Evolutionary conservation across 2,888 invertebrate genomes (phyloP).

Genomic region (Apodemia zela): DNA sequence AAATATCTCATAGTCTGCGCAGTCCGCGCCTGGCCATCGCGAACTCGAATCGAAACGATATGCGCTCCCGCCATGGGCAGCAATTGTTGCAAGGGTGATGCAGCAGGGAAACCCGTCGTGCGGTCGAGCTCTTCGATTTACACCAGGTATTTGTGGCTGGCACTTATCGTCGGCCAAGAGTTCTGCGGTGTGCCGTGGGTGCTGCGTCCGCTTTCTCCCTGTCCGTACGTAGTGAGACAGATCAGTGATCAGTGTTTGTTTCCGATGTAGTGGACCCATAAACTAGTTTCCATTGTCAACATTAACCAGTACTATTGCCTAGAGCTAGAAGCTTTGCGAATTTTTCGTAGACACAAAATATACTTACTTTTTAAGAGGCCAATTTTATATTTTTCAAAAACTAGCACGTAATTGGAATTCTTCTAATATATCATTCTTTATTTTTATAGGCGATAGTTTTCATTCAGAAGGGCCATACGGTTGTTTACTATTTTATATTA

Average conservation of each 20-base stretch:
- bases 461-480: too few species aligned
- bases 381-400: background rate
- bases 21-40: conserved; percentile 63
- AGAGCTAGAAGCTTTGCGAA: background rate
- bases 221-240: conserved; percentile 53
- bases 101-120: conserved; percentile 65
- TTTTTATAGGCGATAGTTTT: background rate
- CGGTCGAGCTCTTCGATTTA: conserved; percentile 71
- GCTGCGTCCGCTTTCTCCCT: conserved; percentile 44
- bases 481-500: too few species aligned
- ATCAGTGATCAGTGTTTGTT: conserved; percentile 31
- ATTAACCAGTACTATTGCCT: background rate
- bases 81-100: conserved; percentile 81
- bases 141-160: conserved; percentile 73
- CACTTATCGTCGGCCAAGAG: conserved; percentile 57
- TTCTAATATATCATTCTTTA: background rate
- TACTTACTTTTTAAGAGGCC: background rate
- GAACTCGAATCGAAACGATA: conserved; percentile 57
- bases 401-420: background rate
- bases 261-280: conserved; percentile 35
- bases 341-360: background rate
- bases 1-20: conserved; percentile 58
- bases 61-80: conserved; percentile 78
- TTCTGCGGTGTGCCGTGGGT: conserved; percentile 56
- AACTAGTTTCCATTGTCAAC: conserved; percentile 14